Evolutionary conservation across 2,113 vertebrate genomes (phyloP), one percentile per base, ranked within the genome.

Genomic region (Laterallus jamaicensis): DNA sequence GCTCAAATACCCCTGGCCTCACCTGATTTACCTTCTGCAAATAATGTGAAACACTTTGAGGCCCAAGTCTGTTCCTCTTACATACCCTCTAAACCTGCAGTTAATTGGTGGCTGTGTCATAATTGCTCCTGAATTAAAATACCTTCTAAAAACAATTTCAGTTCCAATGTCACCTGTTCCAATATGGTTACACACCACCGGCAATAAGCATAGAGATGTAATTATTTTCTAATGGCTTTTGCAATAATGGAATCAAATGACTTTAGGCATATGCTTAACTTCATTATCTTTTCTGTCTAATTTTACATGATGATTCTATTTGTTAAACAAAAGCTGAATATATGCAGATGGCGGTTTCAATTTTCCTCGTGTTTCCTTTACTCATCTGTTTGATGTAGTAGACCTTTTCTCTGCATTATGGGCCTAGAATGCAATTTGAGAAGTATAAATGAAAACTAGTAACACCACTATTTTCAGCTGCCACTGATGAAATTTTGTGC

Each of bases 161-260:
- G 5, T 55, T 88, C 10, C 63, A 80, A 5, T 74, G 58, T 80
- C 63, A 86, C 75, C 55, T 87, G 14, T 70, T 94, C 55, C 40
- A 91, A 29, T 67, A 63, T 24, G 62, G 17, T 82, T 77, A 55
- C 31, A 91, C 35, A 74, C 28, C 21, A 92, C 32, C 26, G 85
- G 17, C 25, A 69, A 21, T 58, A 85, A 76, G 6, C 17, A 3
- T 26, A 79, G 63, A 0, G 0, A 40, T 1, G 1, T 50, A 86
- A 96, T 93, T 91, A 85, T 94, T 96, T 94, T 75, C 54, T 88
- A 94, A 91, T 63, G 39, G 22, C 26, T 86, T 90, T 96, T 88
- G 55, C 44, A 67, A 47, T 59, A 90, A 80, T 63, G 39, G 50
- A 90, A 82, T 90, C 28, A 37, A 90, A 84, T 0, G 1, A 60